Percentiles rank a stretch among this genome's conserved stretches.
phyloP scores from a whole-genome alignment of 2,113 vertebrate genomes.

The Sander vitreus region DNA sequence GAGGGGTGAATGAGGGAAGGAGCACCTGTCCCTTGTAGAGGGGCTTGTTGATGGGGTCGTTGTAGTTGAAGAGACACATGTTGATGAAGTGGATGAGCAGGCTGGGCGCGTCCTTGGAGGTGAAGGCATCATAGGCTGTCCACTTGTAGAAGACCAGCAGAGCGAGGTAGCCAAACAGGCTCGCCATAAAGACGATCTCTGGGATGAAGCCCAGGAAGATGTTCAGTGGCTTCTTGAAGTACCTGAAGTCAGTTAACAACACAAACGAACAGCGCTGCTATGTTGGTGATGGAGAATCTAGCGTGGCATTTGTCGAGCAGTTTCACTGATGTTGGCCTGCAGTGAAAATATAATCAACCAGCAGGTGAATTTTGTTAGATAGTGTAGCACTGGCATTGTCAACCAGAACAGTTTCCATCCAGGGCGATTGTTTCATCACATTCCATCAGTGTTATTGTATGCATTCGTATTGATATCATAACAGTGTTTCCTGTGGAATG shows the following conservation, averaged over 20 bases:
- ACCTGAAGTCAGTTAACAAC: slow-evolving; percentile 80
- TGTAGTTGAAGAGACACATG: slow-evolving; percentile 98
- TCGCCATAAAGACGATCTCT: slow-evolving; percentile 95
- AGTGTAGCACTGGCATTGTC: not conserved
- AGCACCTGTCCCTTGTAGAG: slow-evolving; percentile 96
- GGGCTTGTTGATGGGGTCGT: slow-evolving; percentile 85
- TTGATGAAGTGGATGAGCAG: slow-evolving; percentile 99
- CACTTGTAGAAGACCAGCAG: slow-evolving; percentile 97
- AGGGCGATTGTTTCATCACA: not conserved
- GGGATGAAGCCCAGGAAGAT: slow-evolving; percentile 97
- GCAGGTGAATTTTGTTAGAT: not conserved
- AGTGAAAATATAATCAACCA: not conserved
- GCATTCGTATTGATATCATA: not conserved
- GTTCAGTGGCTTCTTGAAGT: slow-evolving; percentile 97
- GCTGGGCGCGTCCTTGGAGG: slow-evolving; percentile 92
- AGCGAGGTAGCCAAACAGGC: slow-evolving; percentile 95
- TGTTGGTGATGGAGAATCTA: not conserved
- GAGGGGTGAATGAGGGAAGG: slow-evolving; percentile 8
- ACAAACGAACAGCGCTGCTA: not conserved
- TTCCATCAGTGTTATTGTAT: not conserved
- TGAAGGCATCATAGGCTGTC: slow-evolving; percentile 90
- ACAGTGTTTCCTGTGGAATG: not conserved
- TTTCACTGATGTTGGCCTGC: not conserved
- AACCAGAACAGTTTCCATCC: not conserved
- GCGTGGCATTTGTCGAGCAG: not conserved